Evolutionary conservation across 2,797 vertebrate genomes (phyloP), one percentile per base, ranked within the genome.

Genomic region (Phataginus tricuspis): DNA sequence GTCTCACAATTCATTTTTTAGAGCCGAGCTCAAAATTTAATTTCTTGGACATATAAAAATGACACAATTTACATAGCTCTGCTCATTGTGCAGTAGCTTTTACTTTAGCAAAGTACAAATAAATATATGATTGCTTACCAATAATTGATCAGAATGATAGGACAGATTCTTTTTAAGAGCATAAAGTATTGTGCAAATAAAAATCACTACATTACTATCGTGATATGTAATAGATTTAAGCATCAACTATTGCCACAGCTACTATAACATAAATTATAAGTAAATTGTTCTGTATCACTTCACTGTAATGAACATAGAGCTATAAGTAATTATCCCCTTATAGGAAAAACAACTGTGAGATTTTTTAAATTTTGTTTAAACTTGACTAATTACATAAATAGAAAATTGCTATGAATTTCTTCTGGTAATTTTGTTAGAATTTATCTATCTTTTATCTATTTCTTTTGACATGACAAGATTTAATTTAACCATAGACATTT

Each of bases 271-370:
- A 97, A 96, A 97, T 98, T 94, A 69, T 86, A 86, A 64, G 57
- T 59, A 94, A 96, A 96, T 97, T 97, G 68, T 96, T 97, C 94
- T 96, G 86, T 97, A 94, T 51, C 51, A 49, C 96, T 97, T 97
- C 78, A 85, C 97, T 97, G 94, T 53, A 74, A 88, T 85, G 96
- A 90, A 97, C 71, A 95, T 19, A 79, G 11, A 53, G 55, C 27
- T 96, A 1, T 13, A 93, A 78, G 7, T 39, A 90, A 80, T 87
- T 90, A 19, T n/a, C 14, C 0, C 39, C 21, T 53, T 2, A 42
- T 19, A 23, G 7, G 31, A 89, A 77, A 95, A 68, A 75, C 57
- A 80, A 82, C 37, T 71, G 5, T 68, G 16, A 49, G 7, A 51
- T 49, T 71, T 79, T 55, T 8, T 27, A 55, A n/a, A 19, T 82